Percentiles rank a stretch among this genome's conserved stretches.
phyloP scores from a whole-genome alignment of 2,113 vertebrate genomes.

The Scartelaos histophorus region DNA sequence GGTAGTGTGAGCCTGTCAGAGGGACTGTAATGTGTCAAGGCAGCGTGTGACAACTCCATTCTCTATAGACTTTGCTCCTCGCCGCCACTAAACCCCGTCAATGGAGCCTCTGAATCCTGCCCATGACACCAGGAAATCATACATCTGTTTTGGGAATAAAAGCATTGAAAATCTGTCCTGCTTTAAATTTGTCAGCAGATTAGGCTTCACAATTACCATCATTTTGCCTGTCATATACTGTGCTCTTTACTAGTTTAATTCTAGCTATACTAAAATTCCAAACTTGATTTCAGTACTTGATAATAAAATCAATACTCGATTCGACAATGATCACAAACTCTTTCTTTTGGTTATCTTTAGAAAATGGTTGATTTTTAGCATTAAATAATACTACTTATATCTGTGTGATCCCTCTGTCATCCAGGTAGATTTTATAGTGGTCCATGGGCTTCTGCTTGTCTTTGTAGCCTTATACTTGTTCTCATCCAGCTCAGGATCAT shows the following conservation, averaged over 20 bases:
- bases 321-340: too few relatives aligned
- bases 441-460: too few relatives aligned
- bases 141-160: slow-evolving; percentile 69
- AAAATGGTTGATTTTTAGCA: too few relatives aligned
- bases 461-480: too few relatives aligned
- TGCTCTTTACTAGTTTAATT: slow-evolving; percentile 7
- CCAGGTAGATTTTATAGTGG: too few relatives aligned
- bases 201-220: slow-evolving; percentile 15
- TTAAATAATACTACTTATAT: too few relatives aligned
- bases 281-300: too few relatives aligned
- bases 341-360: too few relatives aligned
- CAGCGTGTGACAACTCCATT: slow-evolving; percentile 66
- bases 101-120: slow-evolving; percentile 58
- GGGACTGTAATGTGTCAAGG: slow-evolving; percentile 54
- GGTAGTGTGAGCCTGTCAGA: slow-evolving; percentile 60
- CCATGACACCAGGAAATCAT: slow-evolving; percentile 62
- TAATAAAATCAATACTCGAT: too few relatives aligned
- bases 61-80: slow-evolving; percentile 51
- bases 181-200: slow-evolving; percentile 29
- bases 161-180: slow-evolving; percentile 29
- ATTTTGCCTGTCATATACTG: slow-evolving; percentile 18
- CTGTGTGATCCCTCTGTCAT: too few relatives aligned
- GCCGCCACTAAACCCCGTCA: slow-evolving; percentile 60
- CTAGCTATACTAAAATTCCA: background rate
- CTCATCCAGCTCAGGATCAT: too few relatives aligned